Evolutionary conservation across 2,113 vertebrate species (phyloP).

Genomic region (Tilapia sparmanii): DNA sequence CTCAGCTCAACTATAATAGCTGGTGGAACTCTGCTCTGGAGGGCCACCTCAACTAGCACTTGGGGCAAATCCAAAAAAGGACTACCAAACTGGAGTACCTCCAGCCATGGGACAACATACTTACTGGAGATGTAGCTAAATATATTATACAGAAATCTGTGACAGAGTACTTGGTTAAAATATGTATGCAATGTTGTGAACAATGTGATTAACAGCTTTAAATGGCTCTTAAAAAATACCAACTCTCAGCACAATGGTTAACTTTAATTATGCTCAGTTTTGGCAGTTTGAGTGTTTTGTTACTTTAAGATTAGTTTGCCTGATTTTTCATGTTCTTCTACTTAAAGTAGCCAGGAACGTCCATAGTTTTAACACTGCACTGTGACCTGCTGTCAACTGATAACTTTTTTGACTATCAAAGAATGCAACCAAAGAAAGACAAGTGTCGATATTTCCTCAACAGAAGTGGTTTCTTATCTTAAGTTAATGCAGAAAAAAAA

Average conservation of each 20-base stretch:
- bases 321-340: not conserved
- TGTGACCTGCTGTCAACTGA: not conserved
- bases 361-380: not conserved
- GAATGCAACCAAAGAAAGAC: not conserved
- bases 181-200: not conserved
- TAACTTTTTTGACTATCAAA: not conserved
- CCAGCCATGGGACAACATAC: not conserved
- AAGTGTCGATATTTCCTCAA: not conserved
- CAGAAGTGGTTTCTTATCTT: not conserved
- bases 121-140: not conserved
- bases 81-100: not conserved
- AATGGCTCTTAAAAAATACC: not conserved
- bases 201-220: not conserved
- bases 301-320: not conserved
- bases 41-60: not conserved
- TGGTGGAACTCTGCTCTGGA: not conserved
- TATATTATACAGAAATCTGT: not conserved
- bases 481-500: not conserved
- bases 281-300: not conserved
- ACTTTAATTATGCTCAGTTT: not conserved
- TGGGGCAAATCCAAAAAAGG: not conserved
- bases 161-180: not conserved
- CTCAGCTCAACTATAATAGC: not conserved
- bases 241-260: not conserved
- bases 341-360: not conserved